phyloP scores from a whole-genome alignment of 2,113 vertebrate species.

The Cacatua alba region DNA sequence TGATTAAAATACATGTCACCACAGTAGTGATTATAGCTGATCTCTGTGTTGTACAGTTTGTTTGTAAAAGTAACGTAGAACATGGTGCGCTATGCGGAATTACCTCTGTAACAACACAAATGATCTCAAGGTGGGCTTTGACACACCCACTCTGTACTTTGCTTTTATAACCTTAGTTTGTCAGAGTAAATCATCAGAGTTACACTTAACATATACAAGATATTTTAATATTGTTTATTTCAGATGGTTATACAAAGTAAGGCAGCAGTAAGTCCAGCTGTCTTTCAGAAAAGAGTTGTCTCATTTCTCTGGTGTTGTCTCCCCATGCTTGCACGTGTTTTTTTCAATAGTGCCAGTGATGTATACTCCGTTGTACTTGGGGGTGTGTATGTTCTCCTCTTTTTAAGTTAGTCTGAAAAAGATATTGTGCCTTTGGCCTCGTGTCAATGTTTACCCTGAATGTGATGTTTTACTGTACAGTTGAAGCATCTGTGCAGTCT shows the following conservation, averaged over 20 bases:
- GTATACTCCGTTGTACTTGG: neutral
- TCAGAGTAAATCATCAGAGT: neutral
- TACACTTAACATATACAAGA: neutral
- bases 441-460: neutral
- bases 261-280: neutral
- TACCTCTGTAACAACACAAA: neutral
- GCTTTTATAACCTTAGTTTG: neutral
- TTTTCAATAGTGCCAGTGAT: neutral
- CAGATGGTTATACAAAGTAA: fast-evolving
- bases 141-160: neutral
- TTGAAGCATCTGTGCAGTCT: neutral
- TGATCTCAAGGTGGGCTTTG: neutral
- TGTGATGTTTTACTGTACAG: neutral
- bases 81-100: neutral
- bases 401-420: neutral
- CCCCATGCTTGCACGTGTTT: neutral
- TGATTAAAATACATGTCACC: neutral
- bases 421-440: neutral
- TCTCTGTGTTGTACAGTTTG: neutral
- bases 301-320: neutral
- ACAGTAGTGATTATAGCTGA: neutral
- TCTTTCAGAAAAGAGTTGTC: neutral
- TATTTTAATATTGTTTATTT: neutral
- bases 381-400: neutral
- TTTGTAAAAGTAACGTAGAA: neutral